A percentile compares a stretch with the other conserved stretches of the same genome.
Evolutionary conservation across 2,888 invertebrate genomes (phyloP).

Genomic region (Alitta virens): DNA sequence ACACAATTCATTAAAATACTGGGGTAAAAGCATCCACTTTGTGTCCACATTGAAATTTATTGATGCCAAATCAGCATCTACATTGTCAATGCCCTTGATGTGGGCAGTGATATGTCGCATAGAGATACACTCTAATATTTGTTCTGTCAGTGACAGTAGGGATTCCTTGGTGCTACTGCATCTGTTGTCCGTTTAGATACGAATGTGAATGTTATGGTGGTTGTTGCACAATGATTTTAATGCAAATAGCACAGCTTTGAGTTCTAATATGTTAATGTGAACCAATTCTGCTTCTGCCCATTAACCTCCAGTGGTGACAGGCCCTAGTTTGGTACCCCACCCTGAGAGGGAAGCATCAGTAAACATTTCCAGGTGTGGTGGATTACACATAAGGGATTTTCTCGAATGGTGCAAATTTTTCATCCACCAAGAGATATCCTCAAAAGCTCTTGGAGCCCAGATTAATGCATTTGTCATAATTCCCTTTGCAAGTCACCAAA

Average conservation of each 20-base stretch:
- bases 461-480: neutral
- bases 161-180: no score
- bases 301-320: neutral
- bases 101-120: neutral
- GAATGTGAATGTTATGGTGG: neutral
- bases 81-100: slow-evolving; percentile 5
- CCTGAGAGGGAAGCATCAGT: slow-evolving; percentile 8
- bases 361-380: neutral
- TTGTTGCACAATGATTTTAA: neutral
- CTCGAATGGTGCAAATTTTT: neutral
- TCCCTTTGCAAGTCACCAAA: neutral
- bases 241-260: slow-evolving; percentile 1
- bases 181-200: slow-evolving; percentile 13
- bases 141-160: neutral
- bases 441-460: neutral
- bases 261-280: slow-evolving; percentile 15
- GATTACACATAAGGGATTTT: neutral
- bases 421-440: slow-evolving; percentile 9
- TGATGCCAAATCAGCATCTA: slow-evolving; percentile 1
- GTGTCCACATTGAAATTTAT: slow-evolving; percentile 8
- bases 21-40: slow-evolving; percentile 1
- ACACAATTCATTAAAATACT: neutral
- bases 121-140: slow-evolving; percentile 11
- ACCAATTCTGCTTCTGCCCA: neutral
- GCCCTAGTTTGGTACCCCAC: slow-evolving; percentile 1